Base-by-base conservation (phyloP, 2,888 invertebrate genomes). In the Omphaloscelis lunosa region DNA sequence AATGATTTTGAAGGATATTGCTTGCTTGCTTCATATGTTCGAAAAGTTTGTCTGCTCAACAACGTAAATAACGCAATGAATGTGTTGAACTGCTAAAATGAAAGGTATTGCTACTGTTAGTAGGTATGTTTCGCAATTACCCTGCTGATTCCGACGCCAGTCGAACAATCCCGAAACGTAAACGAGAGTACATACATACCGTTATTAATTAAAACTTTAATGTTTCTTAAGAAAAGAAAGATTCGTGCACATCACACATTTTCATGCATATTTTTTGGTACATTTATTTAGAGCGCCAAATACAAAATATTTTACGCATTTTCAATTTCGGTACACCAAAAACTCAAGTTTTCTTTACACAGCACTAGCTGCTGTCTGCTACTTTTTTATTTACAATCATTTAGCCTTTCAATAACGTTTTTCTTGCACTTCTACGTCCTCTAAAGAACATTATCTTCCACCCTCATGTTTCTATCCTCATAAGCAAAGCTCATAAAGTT, bases 111-210 rank as follows among this genome's bases (percentile, higher is more conserved):
- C 34, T 34, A 34, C 34, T 34, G 34, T 34, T 34, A 34, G 34
- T 34, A 34, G 3, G 34, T 34, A 34, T 34, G 34, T 34, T 34
- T 5, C 34, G 34, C 34, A 34, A 34, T 34, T 34, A 5, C 34
- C 34, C 34, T 34, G 34, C 2, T 34, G 4, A 7, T 34, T 45
- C 34, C 15, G 11, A 29, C 56, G 7, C 8, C 45, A 51, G 17
- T 59, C 27, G 65, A 59, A 27, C 72, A 79, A 79, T 72, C 27
- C 72, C 78, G 34, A 59, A 72, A 66, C 15, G 20, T 45, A 71
- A 59, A 27, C 41, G 34, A 34, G 7, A 66, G 59, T n/a, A 65
- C 23, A 23, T 34, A 34, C 34, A 48, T 41, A 41, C 34, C 45
- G 39, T 70, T 59, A 9, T 6, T 45, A 23, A 17, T 48, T 65